These are phyloP conservation scores for Muscicapa striata DNA, from an alignment of 2,797 vertebrate genomes.

Conservation along the genomic window DNA sequence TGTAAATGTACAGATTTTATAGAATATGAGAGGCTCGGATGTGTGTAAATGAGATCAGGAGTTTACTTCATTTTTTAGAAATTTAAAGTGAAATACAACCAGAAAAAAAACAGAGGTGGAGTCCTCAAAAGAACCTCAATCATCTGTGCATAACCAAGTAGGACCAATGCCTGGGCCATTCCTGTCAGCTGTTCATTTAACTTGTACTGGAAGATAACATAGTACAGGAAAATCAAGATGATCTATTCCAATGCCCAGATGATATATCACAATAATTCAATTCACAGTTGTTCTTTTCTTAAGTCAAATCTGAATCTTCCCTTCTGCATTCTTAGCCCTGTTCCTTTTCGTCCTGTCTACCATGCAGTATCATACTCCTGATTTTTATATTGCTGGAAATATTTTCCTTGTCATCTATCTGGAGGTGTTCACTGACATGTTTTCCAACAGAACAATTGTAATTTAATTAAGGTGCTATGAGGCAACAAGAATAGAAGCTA, in stretches of 20 bases:
- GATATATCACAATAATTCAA: background rate
- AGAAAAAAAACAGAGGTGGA: background rate
- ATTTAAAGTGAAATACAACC: background rate
- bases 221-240: background rate
- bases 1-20: slow-evolving; percentile 28
- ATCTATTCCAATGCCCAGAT: background rate
- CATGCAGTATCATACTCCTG: background rate
- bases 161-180: background rate
- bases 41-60: slow-evolving; percentile 9
- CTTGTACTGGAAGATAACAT: background rate
- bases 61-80: slow-evolving; percentile 19
- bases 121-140: background rate
- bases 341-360: background rate
- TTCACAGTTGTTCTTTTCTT: background rate
- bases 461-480: slow-evolving; percentile 12
- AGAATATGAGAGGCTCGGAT: background rate
- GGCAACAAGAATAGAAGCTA: slow-evolving; percentile 28
- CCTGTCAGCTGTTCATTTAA: background rate
- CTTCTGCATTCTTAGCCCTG: background rate
- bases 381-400: slow-evolving; percentile 3
- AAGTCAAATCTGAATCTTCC: background rate
- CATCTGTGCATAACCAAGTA: background rate
- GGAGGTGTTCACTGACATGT: background rate
- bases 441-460: slow-evolving; percentile 19
- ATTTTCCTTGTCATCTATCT: background rate